These are phyloP conservation scores for Protobothrops flavoviridis DNA, from an alignment of 2,113 vertebrate genomes.

Conservation along the genomic window DNA sequence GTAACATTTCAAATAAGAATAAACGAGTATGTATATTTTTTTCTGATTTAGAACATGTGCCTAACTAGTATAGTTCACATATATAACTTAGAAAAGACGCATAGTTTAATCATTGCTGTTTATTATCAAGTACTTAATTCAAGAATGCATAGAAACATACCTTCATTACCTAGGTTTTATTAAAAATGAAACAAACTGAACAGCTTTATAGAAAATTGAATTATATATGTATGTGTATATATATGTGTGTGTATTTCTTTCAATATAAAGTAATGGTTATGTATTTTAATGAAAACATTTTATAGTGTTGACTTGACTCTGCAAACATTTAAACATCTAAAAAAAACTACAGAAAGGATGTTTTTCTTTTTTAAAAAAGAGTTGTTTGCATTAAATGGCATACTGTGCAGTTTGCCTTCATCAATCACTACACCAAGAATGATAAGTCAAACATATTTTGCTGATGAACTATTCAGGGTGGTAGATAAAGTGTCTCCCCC, in stretches of 20 bases:
- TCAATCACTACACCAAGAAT: constrained; percentile 46
- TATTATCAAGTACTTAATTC: not conserved
- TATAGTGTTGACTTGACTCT: not conserved
- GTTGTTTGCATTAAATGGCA: constrained; percentile 54
- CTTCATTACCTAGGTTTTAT: accelerated
- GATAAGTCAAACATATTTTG: constrained; percentile 49
- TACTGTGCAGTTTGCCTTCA: constrained; percentile 34
- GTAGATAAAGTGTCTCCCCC: constrained; percentile 33
- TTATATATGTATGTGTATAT: accelerated
- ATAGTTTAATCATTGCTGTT: not conserved
- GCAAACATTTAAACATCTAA: constrained; percentile 10
- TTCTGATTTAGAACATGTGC: not conserved
- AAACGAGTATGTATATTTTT: not conserved
- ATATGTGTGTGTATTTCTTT: not conserved
- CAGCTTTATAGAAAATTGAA: not conserved
- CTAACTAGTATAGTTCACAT: not conserved
- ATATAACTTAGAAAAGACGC: not conserved
- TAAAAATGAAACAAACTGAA: not conserved
- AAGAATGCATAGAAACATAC: not conserved
- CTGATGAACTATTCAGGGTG: constrained; percentile 33
- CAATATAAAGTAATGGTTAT: not conserved
- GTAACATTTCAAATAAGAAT: not conserved
- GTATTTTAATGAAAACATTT: not conserved
- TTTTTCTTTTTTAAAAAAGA: not conserved
- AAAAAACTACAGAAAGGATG: not conserved